Base-by-base conservation (phyloP, 2,797 vertebrate species). In the Megaceryle alcyon region DNA sequence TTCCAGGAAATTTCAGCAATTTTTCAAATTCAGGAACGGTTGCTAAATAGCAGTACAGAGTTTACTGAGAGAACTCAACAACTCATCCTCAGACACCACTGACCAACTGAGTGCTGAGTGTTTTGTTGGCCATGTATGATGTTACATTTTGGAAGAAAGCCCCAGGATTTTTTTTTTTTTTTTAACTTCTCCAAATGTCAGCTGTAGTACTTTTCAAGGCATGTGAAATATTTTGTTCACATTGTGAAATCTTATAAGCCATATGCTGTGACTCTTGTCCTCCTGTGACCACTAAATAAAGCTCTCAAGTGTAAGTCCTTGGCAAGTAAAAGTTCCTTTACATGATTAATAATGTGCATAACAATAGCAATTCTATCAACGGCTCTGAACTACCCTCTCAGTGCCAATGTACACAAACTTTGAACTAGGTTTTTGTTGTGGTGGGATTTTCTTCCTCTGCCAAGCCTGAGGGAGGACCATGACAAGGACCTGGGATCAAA, bases 111-210 rank as follows among this genome's bases (percentile, higher is more conserved):
- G 61, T n/a, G 76, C 33, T 78, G 82, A 85, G 72, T 31, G 57
- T 51, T 86, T 82, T 84, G 26, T 51, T 95, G 73, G 64, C 48
- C 51, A 9, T 31, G 9, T 8, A 75, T 3, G 1, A 91, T 95
- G 86, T 78, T 95, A 63, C 7, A 26, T 44, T 69, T 85, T 93
- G 92, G 90, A 95, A 94, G 54, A 83, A 68, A 91, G 87, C 76
- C 87, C 59, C 5, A 35, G 33, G n/a, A n/a, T 25, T 26, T 37
- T 35, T 35, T 35, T 8, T n/a, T 73, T 3, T 60, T 76, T 63
- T 75, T 37, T 7, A 1, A 20, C 26, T 39, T 82, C 70, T 73
- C 11, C 48, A 64, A 73, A 90, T 25, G 66, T 90, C 41, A 31
- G 23, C 49, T 33, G 29, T 33, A 80, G 93, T 57, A 90, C 70